Evolutionary conservation across 2,113 vertebrate genomes (phyloP).

Genomic region (Elachura formosa): DNA sequence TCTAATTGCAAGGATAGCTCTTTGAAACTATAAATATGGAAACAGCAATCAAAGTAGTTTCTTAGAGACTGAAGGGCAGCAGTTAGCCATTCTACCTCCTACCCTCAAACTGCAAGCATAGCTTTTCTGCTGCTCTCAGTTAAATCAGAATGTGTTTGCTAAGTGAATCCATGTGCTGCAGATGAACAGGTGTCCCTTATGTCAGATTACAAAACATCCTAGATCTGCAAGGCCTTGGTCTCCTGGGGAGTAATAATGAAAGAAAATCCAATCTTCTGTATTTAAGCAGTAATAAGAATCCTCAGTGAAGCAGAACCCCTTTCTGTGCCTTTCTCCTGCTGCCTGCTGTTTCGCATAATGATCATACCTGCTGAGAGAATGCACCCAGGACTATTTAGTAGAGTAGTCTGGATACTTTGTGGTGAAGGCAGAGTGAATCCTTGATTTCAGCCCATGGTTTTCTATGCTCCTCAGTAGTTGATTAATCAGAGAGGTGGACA

Average conservation of each 20-base stretch:
- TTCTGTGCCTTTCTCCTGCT: slow-evolving; percentile 1
- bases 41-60: neutral
- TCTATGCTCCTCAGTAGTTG: neutral
- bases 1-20: neutral
- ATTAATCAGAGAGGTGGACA: neutral
- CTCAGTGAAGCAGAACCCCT: slow-evolving; percentile 50
- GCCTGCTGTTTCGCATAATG: slow-evolving; percentile 41
- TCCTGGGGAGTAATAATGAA: slow-evolving; percentile 45
- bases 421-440: neutral
- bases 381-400: neutral
- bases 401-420: neutral
- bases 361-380: neutral
- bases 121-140: neutral
- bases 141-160: neutral
- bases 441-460: neutral
- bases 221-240: slow-evolving; percentile 5
- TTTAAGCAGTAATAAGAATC: slow-evolving; percentile 57
- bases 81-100: slow-evolving; percentile 27
- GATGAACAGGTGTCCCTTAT: slow-evolving; percentile 40
- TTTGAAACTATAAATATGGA: neutral
- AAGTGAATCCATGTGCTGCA: neutral
- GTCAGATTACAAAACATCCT: slow-evolving; percentile 18
- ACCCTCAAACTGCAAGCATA: neutral
- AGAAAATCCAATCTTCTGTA: slow-evolving; percentile 52
- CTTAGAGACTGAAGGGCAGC: neutral